phyloP scores from a whole-genome alignment of 2,113 vertebrate species.

The Eidolon helvum region DNA sequence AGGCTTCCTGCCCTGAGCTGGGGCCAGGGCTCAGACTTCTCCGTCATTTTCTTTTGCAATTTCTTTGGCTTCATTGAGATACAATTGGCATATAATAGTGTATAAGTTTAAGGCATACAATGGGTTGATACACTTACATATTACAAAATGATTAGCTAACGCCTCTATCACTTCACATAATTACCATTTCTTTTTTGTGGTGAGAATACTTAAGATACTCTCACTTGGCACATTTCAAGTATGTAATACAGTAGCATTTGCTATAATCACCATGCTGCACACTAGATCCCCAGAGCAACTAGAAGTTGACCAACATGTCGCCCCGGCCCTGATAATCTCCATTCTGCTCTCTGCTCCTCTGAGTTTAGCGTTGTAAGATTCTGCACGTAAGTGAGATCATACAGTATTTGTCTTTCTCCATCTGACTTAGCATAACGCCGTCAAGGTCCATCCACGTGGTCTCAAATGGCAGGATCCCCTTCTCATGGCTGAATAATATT shows the following conservation, averaged over 20 bases:
- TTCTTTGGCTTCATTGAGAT: neutral
- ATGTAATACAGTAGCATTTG: too few relatives aligned
- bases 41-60: too few relatives aligned
- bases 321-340: neutral
- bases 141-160: neutral
- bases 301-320: neutral
- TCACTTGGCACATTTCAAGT: neutral
- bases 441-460: neutral
- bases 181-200: neutral
- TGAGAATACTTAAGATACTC: neutral
- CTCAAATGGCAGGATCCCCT: fast-evolving
- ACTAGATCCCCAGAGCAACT: neutral
- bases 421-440: neutral
- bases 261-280: neutral
- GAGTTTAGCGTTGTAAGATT: neutral
- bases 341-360: neutral
- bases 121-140: neutral
- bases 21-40: neutral
- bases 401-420: too few relatives aligned
- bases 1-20: neutral
- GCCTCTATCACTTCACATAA: neutral
- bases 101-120: neutral
- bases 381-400: neutral
- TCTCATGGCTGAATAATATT: neutral
- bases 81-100: neutral